Evolutionary conservation across 2,888 invertebrate species (phyloP).

Genomic region (Zele albiditarsus): DNA sequence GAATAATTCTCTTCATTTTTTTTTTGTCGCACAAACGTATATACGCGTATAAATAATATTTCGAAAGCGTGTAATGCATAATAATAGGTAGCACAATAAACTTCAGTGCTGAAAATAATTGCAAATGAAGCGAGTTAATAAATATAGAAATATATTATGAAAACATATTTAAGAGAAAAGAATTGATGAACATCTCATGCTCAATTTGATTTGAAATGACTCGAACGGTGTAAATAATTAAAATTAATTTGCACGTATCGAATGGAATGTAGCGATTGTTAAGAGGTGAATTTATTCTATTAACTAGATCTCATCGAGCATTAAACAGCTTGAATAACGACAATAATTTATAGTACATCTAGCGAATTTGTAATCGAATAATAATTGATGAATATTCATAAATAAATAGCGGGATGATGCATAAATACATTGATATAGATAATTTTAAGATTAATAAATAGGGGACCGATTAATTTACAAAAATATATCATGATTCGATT

Average conservation of each 20-base stretch:
- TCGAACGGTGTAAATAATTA: constrained; percentile 55
- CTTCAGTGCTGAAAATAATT: neutral
- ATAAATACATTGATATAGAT: constrained; percentile 61
- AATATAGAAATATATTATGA: neutral
- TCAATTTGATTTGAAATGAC: constrained; percentile 37
- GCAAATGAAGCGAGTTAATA: constrained; percentile 15
- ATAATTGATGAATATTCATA: constrained; percentile 59
- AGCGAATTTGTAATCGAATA: constrained; percentile 65
- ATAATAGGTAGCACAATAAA: constrained; percentile 4
- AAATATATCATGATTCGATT: constrained; percentile 26
- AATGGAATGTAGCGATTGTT: constrained; percentile 69
- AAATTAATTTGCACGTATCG: constrained; percentile 66
- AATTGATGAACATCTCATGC: neutral
- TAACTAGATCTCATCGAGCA: neutral
- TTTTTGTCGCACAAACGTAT: neutral
- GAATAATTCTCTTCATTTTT: constrained; percentile 2
- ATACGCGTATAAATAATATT: neutral
- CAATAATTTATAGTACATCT: constrained; percentile 45
- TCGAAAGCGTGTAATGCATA: constrained; percentile 4
- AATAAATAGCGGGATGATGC: constrained; percentile 48
- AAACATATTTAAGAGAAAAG: neutral
- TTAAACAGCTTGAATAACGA: constrained; percentile 21
- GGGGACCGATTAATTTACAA: constrained; percentile 20
- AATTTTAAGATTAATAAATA: constrained; percentile 53
- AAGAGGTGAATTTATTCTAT: constrained; percentile 32